phyloP scores from a whole-genome alignment of 2,888 invertebrate genomes.

The Petrophora chlorosata region DNA sequence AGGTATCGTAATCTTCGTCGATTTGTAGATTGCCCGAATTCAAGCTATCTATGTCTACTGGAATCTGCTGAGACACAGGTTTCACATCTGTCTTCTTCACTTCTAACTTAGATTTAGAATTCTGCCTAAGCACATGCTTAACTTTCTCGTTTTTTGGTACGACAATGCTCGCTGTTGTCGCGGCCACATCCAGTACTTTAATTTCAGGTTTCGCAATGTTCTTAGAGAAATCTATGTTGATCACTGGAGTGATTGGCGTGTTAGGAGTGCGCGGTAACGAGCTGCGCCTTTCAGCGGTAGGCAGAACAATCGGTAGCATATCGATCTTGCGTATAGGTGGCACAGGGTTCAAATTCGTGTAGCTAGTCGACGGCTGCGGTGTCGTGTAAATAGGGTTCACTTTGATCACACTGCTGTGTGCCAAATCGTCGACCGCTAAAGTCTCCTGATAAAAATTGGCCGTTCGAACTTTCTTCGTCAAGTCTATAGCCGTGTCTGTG shows the following conservation, averaged over 20 bases:
- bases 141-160: slow-evolving; percentile 47
- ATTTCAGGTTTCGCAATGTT: slow-evolving; percentile 69
- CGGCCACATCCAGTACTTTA: slow-evolving; percentile 63
- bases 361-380: slow-evolving; percentile 74
- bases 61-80: slow-evolving; percentile 39
- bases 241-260: slow-evolving; percentile 58
- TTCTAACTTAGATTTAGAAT: slow-evolving; percentile 60
- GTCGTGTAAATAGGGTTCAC: slow-evolving; percentile 68
- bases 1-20: slow-evolving; percentile 82
- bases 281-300: slow-evolving; percentile 34
- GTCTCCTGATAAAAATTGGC: slow-evolving; percentile 79
- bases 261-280: slow-evolving; percentile 38
- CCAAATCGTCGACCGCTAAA: slow-evolving; percentile 56
- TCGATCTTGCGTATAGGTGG: slow-evolving; percentile 53
- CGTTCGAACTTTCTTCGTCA: slow-evolving; percentile 61
- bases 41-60: slow-evolving; percentile 64
- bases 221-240: slow-evolving; percentile 76
- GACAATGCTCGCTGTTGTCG: slow-evolving; percentile 39
- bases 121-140: slow-evolving; percentile 56
- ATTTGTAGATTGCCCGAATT: slow-evolving; percentile 75
- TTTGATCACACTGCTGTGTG: slow-evolving; percentile 68
- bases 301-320: slow-evolving; percentile 49
- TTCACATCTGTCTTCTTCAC: slow-evolving; percentile 57
- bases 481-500: slow-evolving; percentile 62
- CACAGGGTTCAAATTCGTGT: slow-evolving; percentile 48